Evolutionary conservation across 1,140 invertebrate species (phyloP).

Genomic region (Antheraea mylitta): DNA sequence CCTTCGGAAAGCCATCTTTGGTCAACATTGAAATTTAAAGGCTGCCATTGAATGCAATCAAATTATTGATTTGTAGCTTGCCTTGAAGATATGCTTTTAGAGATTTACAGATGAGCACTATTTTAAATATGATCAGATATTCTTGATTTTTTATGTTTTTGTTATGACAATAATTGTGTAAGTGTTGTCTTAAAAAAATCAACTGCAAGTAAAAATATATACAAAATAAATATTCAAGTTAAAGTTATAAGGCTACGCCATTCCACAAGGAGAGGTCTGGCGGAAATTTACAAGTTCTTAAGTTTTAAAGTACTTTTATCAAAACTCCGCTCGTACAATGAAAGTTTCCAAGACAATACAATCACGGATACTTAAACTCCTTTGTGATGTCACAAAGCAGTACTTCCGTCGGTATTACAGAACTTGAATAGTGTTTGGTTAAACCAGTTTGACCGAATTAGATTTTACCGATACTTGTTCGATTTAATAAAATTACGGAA

Average conservation of each 20-base stretch:
- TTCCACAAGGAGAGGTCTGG: background rate
- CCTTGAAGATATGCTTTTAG: too few species aligned
- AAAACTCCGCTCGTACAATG: background rate
- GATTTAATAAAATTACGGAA: background rate
- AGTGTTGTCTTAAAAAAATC: too few species aligned
- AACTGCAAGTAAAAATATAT: background rate
- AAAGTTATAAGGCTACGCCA: background rate
- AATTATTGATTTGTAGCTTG: too few species aligned
- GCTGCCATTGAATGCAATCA: too few species aligned
- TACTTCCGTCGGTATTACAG: conserved; percentile 40
- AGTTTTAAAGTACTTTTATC: conserved; percentile 18
- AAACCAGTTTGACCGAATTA: background rate
- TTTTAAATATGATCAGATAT: too few species aligned
- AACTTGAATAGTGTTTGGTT: conserved; percentile 21
- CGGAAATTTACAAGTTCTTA: background rate
- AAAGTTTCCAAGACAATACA: conserved; percentile 34
- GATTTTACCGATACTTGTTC: background rate
- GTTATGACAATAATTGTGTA: too few species aligned
- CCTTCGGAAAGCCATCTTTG: too few species aligned
- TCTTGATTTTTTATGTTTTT: too few species aligned
- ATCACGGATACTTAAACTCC: conserved; percentile 29
- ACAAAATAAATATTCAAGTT: background rate
- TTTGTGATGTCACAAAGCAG: conserved; percentile 43
- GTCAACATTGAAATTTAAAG: too few species aligned
- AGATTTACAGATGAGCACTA: too few species aligned